Evolutionary conservation across 2,113 vertebrate genomes (phyloP).

Genomic region (Cryptomyrus ogoouensis): DNA sequence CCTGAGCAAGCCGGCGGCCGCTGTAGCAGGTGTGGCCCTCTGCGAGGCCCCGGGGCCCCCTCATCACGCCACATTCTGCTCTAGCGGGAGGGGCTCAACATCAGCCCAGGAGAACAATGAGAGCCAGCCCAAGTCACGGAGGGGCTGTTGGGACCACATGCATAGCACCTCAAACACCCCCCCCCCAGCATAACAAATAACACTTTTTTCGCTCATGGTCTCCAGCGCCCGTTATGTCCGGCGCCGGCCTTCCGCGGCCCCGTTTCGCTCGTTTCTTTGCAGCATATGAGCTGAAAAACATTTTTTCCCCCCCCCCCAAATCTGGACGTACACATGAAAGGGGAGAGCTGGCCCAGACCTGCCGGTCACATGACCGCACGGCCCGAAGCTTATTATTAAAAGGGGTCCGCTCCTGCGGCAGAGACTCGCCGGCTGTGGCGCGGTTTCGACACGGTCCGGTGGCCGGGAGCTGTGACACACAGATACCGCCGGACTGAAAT

Average conservation of each 20-base stretch:
- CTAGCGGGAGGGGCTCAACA: background rate
- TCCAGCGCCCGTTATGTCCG: background rate
- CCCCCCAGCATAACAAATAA: background rate
- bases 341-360: background rate
- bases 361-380: background rate
- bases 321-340: background rate
- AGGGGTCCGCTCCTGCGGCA: background rate
- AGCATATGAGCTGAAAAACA: background rate
- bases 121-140: background rate
- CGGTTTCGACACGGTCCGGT: background rate
- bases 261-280: background rate
- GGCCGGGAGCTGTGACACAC: background rate
- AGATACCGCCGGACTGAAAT: background rate
- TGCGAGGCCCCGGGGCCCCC: background rate
- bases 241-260: background rate
- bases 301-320: background rate
- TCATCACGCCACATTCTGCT: background rate
- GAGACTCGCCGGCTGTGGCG: background rate
- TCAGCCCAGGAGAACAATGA: background rate
- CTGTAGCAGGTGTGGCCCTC: background rate
- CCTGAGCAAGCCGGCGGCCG: no score
- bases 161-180: background rate
- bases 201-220: background rate
- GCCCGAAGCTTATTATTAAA: background rate
- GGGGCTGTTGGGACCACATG: background rate